Evolutionary conservation across 2,113 vertebrate species (phyloP).

Genomic region (Poicephalus gulielmi): DNA sequence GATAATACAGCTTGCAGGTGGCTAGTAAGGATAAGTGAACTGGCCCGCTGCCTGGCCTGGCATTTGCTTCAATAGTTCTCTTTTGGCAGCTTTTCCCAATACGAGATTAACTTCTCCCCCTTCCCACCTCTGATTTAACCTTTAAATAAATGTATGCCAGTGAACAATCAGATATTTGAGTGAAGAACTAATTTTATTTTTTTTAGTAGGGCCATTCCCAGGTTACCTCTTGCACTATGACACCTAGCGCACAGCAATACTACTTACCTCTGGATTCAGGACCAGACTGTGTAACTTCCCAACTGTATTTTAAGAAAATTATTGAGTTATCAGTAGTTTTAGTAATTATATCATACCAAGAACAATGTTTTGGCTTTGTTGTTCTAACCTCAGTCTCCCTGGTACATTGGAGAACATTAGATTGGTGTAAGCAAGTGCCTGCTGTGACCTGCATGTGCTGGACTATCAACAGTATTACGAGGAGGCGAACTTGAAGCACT

Average conservation of each 20-base stretch:
- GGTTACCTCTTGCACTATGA: neutral
- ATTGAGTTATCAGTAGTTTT: neutral
- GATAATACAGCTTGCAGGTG: conserved; percentile 27
- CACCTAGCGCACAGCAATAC: neutral
- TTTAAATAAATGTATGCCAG: conserved; percentile 23
- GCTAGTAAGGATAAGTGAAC: conserved; percentile 46
- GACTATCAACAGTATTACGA: neutral
- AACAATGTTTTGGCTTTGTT: neutral
- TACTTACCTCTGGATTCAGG: neutral
- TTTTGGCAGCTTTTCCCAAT: conserved; percentile 31
- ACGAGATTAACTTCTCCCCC: neutral
- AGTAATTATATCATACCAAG: neutral
- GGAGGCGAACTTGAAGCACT: neutral
- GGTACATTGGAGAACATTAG: neutral
- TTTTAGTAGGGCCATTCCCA: neutral
- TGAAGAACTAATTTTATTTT: neutral
- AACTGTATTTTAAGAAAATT: neutral
- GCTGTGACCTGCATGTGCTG: neutral
- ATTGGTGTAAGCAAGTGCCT: neutral
- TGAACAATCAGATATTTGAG: neutral
- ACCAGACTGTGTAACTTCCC: neutral
- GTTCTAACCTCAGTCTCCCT: neutral
- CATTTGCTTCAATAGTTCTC: conserved; percentile 22
- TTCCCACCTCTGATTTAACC: conserved; percentile 41
- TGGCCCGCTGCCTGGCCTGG: conserved; percentile 15